A percentile compares a stretch with the other conserved stretches of the same genome.
Evolutionary conservation across 2,113 vertebrate genomes (phyloP).

Genomic region (Pantherophis guttatus): DNA sequence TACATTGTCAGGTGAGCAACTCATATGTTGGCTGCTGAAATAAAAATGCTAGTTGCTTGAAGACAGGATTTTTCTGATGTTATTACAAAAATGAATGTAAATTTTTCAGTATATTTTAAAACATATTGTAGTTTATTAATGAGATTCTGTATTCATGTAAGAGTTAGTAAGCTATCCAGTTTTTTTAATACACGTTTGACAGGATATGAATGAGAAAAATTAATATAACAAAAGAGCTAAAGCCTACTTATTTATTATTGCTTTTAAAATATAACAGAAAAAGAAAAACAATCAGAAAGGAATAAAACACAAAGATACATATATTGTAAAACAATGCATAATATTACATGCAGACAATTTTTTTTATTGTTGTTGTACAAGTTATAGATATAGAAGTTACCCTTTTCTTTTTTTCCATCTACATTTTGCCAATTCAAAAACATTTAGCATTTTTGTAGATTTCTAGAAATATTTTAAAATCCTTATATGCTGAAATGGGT

Average conservation of each 20-base stretch:
- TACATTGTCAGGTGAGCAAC: not conserved
- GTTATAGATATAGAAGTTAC: not conserved
- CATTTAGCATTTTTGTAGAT: conserved; percentile 43
- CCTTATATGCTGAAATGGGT: conserved; percentile 62
- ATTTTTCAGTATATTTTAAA: not conserved
- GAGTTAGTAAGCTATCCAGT: not conserved
- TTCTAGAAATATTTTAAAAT: conserved; percentile 56
- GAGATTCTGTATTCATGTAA: not conserved
- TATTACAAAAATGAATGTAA: not conserved
- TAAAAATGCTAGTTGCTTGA: not conserved
- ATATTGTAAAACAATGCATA: not conserved
- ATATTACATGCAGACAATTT: not conserved
- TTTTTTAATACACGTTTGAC: not conserved
- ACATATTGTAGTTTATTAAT: not conserved
- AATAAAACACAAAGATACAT: not conserved
- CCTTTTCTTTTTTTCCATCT: conserved; percentile 40
- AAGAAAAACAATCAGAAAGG: not conserved
- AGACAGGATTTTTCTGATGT: not conserved
- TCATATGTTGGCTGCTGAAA: not conserved
- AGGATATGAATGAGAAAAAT: not conserved
- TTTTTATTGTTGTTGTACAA: not conserved
- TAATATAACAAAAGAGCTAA: conserved; percentile 25
- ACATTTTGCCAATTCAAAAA: conserved; percentile 47
- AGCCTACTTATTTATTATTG: conserved; percentile 31
- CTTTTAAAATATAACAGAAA: not conserved